A percentile compares a stretch with the other conserved stretches of the same genome.
phyloP scores from a whole-genome alignment of 2,888 invertebrate genomes.

The Heliconius charithonia region DNA sequence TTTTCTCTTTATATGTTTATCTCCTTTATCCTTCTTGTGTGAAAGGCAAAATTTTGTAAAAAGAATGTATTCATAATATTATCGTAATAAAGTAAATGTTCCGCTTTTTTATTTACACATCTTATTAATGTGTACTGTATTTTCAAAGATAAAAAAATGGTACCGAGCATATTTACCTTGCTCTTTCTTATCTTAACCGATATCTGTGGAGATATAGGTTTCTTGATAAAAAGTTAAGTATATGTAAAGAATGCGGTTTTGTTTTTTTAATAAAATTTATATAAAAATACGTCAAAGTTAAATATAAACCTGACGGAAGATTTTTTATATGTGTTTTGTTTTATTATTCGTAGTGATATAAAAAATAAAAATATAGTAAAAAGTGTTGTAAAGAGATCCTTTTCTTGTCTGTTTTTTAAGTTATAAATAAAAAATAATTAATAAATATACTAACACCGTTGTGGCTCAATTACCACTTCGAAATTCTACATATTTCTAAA shows the following conservation, averaged over 20 bases:
- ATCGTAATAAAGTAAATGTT: not conserved
- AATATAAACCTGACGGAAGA: too few relatives aligned
- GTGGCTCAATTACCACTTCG: too few relatives aligned
- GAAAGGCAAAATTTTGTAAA: not conserved
- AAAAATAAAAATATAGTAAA: too few relatives aligned
- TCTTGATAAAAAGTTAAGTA: not conserved
- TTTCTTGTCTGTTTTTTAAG: too few relatives aligned
- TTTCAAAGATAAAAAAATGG: slow-evolving; percentile 6
- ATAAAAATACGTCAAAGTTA: too few relatives aligned
- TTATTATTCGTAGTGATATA: too few relatives aligned
- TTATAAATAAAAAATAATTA: too few relatives aligned
- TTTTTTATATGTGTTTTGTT: too few relatives aligned
- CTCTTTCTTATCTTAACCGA: slow-evolving; percentile 19
- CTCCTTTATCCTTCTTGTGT: not conserved
- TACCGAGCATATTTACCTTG: not conserved
- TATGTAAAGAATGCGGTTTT: not conserved
- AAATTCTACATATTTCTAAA: too few relatives aligned
- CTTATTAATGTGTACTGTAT: not conserved
- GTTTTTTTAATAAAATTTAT: not conserved
- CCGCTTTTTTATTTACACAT: not conserved
- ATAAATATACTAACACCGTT: too few relatives aligned
- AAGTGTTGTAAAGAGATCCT: too few relatives aligned
- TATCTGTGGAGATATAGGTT: slow-evolving; percentile 12
- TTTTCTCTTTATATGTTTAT: too few relatives aligned
- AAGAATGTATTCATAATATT: not conserved